Conservation (phyloP, 2,113 vertebrate genomes). For the Corythoichthys intestinalis region DNA sequence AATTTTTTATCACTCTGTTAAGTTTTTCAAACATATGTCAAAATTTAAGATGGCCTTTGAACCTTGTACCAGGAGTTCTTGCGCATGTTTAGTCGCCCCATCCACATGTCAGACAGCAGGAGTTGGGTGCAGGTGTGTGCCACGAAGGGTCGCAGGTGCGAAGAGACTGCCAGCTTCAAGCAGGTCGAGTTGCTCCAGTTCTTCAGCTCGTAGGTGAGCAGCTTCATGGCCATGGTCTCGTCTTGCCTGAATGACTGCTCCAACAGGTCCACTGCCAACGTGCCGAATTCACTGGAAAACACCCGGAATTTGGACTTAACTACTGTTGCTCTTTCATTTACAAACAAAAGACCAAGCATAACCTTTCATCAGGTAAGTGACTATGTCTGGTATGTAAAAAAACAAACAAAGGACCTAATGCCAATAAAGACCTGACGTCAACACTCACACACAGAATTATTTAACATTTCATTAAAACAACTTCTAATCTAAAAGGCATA, state of each 20-base stretch:
- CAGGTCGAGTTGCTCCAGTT: slow-evolving; percentile 99
- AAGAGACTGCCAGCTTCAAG: slow-evolving; percentile 94
- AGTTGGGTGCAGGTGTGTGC: slow-evolving; percentile 98
- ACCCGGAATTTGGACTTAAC: not conserved
- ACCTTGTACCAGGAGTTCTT: slow-evolving; percentile 99
- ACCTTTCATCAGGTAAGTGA: too few species aligned
- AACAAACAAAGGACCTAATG: too few species aligned
- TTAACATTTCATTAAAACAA: too few species aligned
- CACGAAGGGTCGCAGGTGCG: slow-evolving; percentile 89
- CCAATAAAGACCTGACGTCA: too few species aligned
- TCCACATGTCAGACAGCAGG: slow-evolving; percentile 98
- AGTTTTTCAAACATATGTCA: slow-evolving; percentile 12
- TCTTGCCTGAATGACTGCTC: slow-evolving; percentile 97
- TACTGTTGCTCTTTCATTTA: not conserved
- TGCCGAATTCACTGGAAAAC: slow-evolving; percentile 88
- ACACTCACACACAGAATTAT: too few species aligned
- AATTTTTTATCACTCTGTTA: not conserved
- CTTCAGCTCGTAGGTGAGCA: slow-evolving; percentile 95
- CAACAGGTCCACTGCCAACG: slow-evolving; percentile 89
- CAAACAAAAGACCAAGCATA: not conserved
- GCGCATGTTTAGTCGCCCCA: slow-evolving; percentile 98
- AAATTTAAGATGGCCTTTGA: slow-evolving; percentile 59
- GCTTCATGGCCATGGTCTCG: slow-evolving; percentile 99
- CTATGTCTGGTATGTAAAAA: too few species aligned
- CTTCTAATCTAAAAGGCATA: too few species aligned